phyloP scores from a whole-genome alignment of 2,113 vertebrate species.

The Microcebus griseorufus region DNA sequence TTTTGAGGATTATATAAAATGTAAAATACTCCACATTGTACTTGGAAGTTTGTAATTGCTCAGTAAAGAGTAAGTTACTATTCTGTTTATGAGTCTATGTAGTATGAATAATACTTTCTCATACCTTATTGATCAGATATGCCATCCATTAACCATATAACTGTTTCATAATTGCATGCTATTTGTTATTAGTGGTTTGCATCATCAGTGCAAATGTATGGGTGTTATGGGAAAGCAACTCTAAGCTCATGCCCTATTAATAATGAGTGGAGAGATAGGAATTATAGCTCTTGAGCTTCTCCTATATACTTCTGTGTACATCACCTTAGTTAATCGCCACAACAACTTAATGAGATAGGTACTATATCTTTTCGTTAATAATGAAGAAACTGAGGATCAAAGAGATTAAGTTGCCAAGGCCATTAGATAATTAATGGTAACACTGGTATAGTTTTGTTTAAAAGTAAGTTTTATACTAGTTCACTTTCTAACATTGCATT shows the following conservation, averaged over 20 bases:
- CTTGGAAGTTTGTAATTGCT: neutral
- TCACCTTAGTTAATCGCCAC: neutral
- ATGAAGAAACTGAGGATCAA: neutral
- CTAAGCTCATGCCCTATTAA: neutral
- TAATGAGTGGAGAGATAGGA: neutral
- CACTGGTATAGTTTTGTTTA: slow-evolving; percentile 6
- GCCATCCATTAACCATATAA: neutral
- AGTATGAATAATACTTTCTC: neutral
- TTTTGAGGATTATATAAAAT: neutral
- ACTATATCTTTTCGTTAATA: neutral
- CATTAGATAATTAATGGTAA: neutral
- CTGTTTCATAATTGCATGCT: neutral
- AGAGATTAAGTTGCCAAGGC: neutral
- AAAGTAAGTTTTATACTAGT: neutral
- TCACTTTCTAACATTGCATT: neutral
- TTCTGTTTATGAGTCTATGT: neutral
- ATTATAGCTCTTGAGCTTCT: too few species aligned
- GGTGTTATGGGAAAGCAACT: neutral
- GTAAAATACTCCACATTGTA: neutral
- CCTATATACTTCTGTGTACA: neutral
- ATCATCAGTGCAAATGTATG: neutral
- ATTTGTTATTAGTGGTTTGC: neutral
- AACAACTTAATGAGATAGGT: neutral
- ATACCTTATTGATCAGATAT: neutral
- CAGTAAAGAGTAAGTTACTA: neutral